Evolutionary conservation across 2,113 vertebrate species (phyloP).

Genomic region (Ceratotherium simum): DNA sequence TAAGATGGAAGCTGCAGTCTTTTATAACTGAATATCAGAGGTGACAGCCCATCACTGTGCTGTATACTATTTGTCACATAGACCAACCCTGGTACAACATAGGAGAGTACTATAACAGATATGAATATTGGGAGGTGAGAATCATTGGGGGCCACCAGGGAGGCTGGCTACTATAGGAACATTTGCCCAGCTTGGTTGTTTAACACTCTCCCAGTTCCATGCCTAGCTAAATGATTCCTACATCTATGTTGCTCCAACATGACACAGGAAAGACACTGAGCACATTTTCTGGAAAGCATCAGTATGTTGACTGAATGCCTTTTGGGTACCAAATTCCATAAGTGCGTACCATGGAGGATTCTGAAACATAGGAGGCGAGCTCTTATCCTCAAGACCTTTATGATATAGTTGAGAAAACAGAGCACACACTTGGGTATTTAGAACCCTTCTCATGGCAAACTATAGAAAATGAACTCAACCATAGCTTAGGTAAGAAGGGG

Average conservation of each 20-base stretch:
- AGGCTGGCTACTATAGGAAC: not conserved
- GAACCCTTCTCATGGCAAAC: not conserved
- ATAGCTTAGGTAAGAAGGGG: not conserved
- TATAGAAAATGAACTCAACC: not conserved
- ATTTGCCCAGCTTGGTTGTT: not conserved
- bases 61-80: not conserved
- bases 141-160: accelerated
- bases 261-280: not conserved
- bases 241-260: not conserved
- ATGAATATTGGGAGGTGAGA: not conserved
- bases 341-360: not conserved
- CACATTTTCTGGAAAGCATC: not conserved
- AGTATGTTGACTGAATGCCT: not conserved
- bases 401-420: not conserved
- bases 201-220: not conserved
- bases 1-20: not conserved
- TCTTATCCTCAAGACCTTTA: not conserved
- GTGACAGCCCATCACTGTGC: not conserved
- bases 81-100: not conserved
- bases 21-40: not conserved
- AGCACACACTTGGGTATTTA: not conserved
- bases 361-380: not conserved
- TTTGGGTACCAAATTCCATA: not conserved
- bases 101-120: not conserved
- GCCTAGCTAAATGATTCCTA: not conserved